Conservation (phyloP, 2,888 invertebrate genomes). For the Subacronicta megacephala region DNA sequence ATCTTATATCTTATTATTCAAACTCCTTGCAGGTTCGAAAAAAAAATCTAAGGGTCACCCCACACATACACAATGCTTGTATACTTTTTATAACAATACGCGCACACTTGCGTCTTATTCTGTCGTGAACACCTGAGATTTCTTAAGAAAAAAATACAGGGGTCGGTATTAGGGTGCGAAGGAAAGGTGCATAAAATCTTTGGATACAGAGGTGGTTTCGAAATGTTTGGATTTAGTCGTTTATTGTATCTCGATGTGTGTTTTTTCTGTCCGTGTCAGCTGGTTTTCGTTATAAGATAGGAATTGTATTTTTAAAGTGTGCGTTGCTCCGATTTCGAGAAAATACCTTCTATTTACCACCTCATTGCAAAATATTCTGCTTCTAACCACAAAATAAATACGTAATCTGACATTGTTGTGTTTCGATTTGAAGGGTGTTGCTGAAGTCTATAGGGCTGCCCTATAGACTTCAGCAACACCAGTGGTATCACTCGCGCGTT, state of each 20-base stretch:
- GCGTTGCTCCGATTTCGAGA: too few species aligned
- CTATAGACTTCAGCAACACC: too few species aligned
- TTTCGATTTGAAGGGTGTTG: too few species aligned
- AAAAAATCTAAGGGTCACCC: conserved; percentile 10
- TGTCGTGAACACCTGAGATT: conserved; percentile 32
- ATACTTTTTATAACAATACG: conserved; percentile 13
- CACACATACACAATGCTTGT: conserved; percentile 6
- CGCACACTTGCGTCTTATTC: conserved; percentile 32
- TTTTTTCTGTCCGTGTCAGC: background rate
- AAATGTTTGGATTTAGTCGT: background rate
- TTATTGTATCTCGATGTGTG: background rate
- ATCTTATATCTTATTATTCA: background rate
- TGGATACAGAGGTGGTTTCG: background rate
- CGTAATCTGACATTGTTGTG: too few species aligned
- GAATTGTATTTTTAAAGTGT: too few species aligned
- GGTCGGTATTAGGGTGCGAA: conserved; percentile 14
- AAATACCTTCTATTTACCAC: too few species aligned
- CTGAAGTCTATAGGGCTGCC: too few species aligned
- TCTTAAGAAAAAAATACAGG: conserved; percentile 2
- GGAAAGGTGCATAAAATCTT: conserved; percentile 22
- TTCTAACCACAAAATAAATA: too few species aligned
- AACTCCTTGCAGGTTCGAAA: conserved; percentile 16
- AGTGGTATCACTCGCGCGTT: too few species aligned
- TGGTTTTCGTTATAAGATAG: too few species aligned
- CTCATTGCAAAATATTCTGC: too few species aligned